Evolutionary conservation across 2,888 invertebrate species (phyloP).

Genomic region (Spilarctia lutea): DNA sequence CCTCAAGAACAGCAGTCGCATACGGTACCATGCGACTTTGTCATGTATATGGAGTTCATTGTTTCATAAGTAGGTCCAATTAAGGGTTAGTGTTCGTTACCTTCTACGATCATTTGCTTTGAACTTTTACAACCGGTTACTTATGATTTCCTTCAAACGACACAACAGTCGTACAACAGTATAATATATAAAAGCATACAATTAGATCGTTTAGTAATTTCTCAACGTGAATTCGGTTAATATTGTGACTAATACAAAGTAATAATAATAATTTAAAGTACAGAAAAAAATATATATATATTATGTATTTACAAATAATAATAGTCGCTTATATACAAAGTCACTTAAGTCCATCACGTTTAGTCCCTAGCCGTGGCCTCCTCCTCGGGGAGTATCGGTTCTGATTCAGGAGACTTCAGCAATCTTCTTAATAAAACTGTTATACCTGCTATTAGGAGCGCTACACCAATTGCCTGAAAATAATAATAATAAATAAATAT

Average conservation of each 20-base stretch:
- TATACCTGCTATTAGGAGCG: conserved; percentile 68
- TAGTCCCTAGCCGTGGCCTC: not conserved
- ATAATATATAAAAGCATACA: not conserved
- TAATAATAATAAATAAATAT: no score
- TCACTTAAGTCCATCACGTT: not conserved
- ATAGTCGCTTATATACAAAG: not conserved
- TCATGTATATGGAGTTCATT: no score
- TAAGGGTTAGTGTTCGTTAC: no score
- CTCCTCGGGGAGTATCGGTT: conserved; percentile 64
- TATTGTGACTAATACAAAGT: not conserved
- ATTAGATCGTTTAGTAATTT: not conserved
- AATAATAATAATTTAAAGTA: not conserved
- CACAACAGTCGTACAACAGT: not conserved
- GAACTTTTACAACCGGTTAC: no score
- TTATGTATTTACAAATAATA: not conserved
- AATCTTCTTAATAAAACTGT: conserved; percentile 64
- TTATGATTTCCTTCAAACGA: no score
- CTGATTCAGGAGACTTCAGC: conserved; percentile 61
- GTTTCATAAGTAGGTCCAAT: no score
- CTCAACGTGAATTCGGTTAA: not conserved
- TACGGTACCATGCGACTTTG: no score
- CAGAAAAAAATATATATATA: not conserved
- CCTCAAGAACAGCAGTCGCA: no score
- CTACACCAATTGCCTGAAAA: conserved; percentile 69
- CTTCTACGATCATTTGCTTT: no score